A percentile compares a stretch with the other conserved stretches of the same genome.
phyloP scores from a whole-genome alignment of 2,888 invertebrate genomes.

The Hemicrepidius hirtus region DNA sequence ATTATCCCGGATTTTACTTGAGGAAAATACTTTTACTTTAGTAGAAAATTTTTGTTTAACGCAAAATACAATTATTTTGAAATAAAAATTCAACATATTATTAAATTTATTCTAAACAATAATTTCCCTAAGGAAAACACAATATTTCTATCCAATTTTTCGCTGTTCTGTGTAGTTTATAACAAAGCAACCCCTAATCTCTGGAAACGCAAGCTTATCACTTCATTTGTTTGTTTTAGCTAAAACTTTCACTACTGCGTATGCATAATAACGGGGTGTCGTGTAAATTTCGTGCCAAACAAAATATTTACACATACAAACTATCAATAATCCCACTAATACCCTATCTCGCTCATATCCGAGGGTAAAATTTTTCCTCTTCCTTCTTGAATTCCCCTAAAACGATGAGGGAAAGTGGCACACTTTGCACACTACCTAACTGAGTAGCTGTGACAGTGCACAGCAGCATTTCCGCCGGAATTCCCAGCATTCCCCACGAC shows the following conservation, averaged over 20 bases:
- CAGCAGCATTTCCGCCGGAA: constrained; percentile 64
- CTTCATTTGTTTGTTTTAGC: constrained; percentile 34
- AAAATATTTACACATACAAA: constrained; percentile 54
- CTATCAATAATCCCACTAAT: constrained; percentile 50
- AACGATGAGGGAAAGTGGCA: constrained; percentile 74
- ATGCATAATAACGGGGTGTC: constrained; percentile 41
- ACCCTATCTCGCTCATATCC: constrained; percentile 35
- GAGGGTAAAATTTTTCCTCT: constrained; percentile 32
- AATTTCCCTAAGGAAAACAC: too few relatives aligned
- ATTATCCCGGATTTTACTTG: too few relatives aligned
- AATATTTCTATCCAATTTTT: not conserved
- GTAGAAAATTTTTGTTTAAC: too few relatives aligned
- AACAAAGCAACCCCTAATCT: not conserved
- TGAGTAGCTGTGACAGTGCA: constrained; percentile 72
- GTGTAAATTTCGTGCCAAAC: constrained; percentile 35
- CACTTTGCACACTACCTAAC: constrained; percentile 73
- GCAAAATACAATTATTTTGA: too few relatives aligned
- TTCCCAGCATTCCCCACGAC: constrained; percentile 70
- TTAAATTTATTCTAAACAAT: too few relatives aligned
- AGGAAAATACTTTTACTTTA: too few relatives aligned
- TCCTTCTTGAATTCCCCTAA: constrained; percentile 61
- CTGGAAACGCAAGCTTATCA: constrained; percentile 4
- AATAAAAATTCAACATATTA: too few relatives aligned
- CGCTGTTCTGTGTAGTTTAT: not conserved
- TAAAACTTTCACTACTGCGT: constrained; percentile 16